Evolutionary conservation across 2,888 invertebrate genomes (phyloP).

Genomic region (Epinotia brunnichana): DNA sequence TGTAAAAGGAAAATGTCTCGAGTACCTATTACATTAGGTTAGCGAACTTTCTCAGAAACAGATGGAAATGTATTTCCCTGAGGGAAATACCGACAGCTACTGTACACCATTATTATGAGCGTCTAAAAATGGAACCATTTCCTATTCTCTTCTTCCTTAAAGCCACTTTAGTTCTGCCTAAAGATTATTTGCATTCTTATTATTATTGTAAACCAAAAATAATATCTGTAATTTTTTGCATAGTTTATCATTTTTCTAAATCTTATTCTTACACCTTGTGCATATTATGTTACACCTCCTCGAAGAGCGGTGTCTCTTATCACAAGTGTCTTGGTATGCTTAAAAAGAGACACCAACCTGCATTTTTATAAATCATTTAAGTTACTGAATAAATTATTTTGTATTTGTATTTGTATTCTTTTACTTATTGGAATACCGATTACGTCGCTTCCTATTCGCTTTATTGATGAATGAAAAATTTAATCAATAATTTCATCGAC

Average conservation of each 20-base stretch:
- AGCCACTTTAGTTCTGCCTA: background rate
- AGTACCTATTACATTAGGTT: background rate
- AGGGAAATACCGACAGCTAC: background rate
- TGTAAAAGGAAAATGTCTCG: background rate
- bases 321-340: too few relatives aligned
- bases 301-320: too few relatives aligned
- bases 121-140: conserved; percentile 11
- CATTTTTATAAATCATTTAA: too few relatives aligned
- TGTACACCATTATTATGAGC: conserved; percentile 2
- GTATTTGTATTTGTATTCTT: background rate
- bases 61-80: background rate
- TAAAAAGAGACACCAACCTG: too few relatives aligned
- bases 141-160: background rate
- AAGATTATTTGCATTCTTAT: background rate
- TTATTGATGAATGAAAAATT: background rate
- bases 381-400: too few relatives aligned
- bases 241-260: too few relatives aligned
- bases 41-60: background rate
- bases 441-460: background rate
- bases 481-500: too few relatives aligned
- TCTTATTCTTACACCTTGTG: too few relatives aligned
- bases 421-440: background rate
- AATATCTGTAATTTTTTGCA: too few relatives aligned
- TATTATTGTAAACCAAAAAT: too few relatives aligned
- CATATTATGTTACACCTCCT: too few relatives aligned